phyloP scores from a whole-genome alignment of 2,113 vertebrate species.

The Melanocharis versteri region DNA sequence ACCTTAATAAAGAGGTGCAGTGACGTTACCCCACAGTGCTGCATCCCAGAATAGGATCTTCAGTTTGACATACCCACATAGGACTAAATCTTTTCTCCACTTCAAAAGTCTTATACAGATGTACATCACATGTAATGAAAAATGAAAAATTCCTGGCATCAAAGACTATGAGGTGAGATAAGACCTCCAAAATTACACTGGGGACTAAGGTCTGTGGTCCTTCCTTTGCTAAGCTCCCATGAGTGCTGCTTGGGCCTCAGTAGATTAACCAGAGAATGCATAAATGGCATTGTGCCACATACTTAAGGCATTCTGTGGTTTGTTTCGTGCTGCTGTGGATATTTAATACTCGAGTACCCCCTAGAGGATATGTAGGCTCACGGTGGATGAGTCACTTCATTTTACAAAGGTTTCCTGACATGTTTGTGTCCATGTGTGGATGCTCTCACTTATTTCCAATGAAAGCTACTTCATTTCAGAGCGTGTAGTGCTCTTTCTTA shows the following conservation, averaged over 20 bases:
- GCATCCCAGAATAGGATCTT: not conserved
- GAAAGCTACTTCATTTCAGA: not conserved
- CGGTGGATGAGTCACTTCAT: not conserved
- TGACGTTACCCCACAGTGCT: not conserved
- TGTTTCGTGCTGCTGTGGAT: not conserved
- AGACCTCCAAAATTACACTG: not conserved
- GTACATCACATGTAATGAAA: too few relatives aligned
- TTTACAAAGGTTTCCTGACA: not conserved
- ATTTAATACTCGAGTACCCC: slow-evolving; percentile 20
- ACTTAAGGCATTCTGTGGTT: not conserved
- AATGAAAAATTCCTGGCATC: not conserved
- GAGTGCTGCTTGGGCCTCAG: not conserved
- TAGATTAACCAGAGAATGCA: not conserved
- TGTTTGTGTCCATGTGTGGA: not conserved
- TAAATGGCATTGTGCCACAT: not conserved
- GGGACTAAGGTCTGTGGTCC: not conserved
- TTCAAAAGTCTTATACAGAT: not conserved
- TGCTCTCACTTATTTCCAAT: not conserved
- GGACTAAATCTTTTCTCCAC: not conserved
- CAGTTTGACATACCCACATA: not conserved
- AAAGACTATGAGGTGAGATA: not conserved
- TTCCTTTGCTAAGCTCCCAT: not conserved
- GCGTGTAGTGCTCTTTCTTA: not conserved
- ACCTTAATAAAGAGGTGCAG: not conserved
- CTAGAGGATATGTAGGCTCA: slow-evolving; percentile 7